A percentile compares a stretch with the other conserved stretches of the same genome.
Evolutionary conservation across 2,797 vertebrate species (phyloP).

Genomic region (Novumbra hubbsi): DNA sequence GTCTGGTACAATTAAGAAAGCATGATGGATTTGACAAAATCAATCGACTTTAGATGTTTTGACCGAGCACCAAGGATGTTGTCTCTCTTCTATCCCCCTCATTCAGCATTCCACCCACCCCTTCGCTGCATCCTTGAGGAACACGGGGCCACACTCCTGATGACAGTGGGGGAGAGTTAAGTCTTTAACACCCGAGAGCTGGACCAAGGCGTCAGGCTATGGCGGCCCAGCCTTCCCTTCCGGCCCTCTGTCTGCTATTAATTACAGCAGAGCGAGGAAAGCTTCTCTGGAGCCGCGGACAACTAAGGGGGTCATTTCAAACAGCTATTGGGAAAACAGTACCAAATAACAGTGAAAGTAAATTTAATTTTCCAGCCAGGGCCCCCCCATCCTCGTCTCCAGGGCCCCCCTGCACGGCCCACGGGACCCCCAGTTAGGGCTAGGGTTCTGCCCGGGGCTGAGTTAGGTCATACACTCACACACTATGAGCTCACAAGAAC

Average conservation of each 20-base stretch:
- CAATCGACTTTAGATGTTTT: no score
- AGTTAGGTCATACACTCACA: conserved; percentile 28
- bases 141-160: conserved; percentile 35
- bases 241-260: conserved; percentile 65
- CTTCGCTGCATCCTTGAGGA: conserved; percentile 7
- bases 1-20: no score
- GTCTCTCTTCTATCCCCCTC: no score
- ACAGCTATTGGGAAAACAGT: conserved; percentile 36
- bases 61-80: no score
- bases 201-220: conserved; percentile 56
- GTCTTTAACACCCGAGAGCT: conserved; percentile 54
- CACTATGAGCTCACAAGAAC: conserved; percentile 30
- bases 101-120: no score
- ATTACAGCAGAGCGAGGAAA: conserved; percentile 70
- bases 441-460: conserved; percentile 29
- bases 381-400: conserved; percentile 16
- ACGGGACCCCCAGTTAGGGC: conserved; percentile 26
- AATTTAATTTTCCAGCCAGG: conserved; percentile 46
- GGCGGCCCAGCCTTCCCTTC: conserved; percentile 58
- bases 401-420: conserved; percentile 12
- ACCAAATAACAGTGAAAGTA: conserved; percentile 54
- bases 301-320: conserved; percentile 60
- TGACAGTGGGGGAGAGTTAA: conserved; percentile 3
- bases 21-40: no score
- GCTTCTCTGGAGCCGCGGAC: conserved; percentile 7